Percentiles rank a stretch among this genome's conserved stretches.
These are phyloP conservation scores for Ceratina australensis DNA, from an alignment of 1,140 invertebrate genomes.

Conservation along the genomic window DNA sequence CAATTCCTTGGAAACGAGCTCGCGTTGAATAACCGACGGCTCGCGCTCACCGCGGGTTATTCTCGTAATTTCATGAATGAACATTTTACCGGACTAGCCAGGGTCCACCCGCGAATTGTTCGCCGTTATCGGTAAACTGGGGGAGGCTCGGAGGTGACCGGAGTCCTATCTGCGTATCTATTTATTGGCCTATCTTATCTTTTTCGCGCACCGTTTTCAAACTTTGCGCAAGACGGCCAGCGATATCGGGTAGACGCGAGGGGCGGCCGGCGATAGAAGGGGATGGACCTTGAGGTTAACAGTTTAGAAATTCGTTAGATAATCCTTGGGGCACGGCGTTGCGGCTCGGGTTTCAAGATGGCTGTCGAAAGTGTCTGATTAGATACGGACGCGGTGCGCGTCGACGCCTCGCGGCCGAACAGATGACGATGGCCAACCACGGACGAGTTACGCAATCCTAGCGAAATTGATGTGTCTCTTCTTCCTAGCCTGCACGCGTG, in stretches of 20 bases:
- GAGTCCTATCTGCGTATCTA: slow-evolving; percentile 30
- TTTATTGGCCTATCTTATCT: slow-evolving; percentile 62
- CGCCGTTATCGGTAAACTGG: slow-evolving; percentile 6
- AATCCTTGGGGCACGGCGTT: slow-evolving; percentile 51
- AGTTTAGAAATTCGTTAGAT: slow-evolving; percentile 67
- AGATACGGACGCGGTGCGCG: slow-evolving; percentile 61
- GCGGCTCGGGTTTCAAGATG: slow-evolving; percentile 68
- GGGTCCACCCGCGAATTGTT: background rate
- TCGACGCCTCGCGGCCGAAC: slow-evolving; percentile 47
- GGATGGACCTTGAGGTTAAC: slow-evolving; percentile 51
- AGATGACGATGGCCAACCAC: too few relatives aligned
- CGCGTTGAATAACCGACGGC: too few relatives aligned
- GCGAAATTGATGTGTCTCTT: slow-evolving; percentile 41
- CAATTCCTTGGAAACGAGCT: too few relatives aligned
- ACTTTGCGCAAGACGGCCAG: slow-evolving; percentile 51
- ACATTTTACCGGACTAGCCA: too few relatives aligned
- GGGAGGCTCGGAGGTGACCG: slow-evolving; percentile 6
- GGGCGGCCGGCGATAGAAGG: background rate
- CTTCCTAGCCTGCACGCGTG: background rate
- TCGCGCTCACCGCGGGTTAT: too few relatives aligned
- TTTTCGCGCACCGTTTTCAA: slow-evolving; percentile 54
- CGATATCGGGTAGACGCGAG: background rate
- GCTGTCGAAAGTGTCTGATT: slow-evolving; percentile 70
- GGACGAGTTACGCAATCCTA: slow-evolving; percentile 33
- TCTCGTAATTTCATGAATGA: too few relatives aligned